Evolutionary conservation across 1,140 invertebrate species (phyloP).

Genomic region (Sminthurides bifidus): DNA sequence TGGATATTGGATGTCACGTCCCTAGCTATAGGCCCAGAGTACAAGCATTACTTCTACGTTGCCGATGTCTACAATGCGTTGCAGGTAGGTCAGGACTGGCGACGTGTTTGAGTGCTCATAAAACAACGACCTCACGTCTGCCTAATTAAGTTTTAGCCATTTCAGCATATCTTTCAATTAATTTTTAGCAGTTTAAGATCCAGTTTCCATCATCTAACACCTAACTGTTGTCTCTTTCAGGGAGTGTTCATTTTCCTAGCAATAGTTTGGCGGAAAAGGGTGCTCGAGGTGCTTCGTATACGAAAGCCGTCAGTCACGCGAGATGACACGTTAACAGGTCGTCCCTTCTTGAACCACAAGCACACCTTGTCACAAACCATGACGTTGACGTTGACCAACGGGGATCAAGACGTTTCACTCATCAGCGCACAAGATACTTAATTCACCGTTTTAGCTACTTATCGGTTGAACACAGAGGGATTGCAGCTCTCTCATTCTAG

Average conservation of each 20-base stretch:
- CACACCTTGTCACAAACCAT: slow-evolving; percentile 6
- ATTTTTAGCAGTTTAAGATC: background rate
- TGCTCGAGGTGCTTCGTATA: slow-evolving; percentile 28
- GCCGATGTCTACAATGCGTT: slow-evolving; percentile 29
- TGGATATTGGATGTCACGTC: slow-evolving; percentile 30
- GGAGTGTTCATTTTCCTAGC: slow-evolving; percentile 29
- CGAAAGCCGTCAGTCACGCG: slow-evolving; percentile 28
- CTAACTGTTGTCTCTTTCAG: slow-evolving; percentile 16
- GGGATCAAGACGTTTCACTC: slow-evolving; percentile 23
- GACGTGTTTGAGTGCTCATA: background rate
- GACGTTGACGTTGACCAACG: too few relatives aligned
- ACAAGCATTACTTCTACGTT: slow-evolving; percentile 20
- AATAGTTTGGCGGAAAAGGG: slow-evolving; percentile 30
- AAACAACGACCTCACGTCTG: background rate
- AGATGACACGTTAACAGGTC: slow-evolving; percentile 30
- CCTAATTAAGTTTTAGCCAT: background rate
- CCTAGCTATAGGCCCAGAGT: slow-evolving; percentile 18
- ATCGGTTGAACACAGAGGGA: background rate
- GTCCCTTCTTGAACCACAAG: slow-evolving; percentile 27
- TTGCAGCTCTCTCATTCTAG: background rate
- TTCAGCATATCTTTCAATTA: background rate
- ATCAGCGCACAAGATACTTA: slow-evolving; percentile 20
- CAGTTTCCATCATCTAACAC: background rate
- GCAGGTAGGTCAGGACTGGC: slow-evolving; percentile 13
- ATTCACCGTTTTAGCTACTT: background rate